A percentile compares a stretch with the other conserved stretches of the same genome.
phyloP scores from a whole-genome alignment of 1,140 invertebrate genomes.

The Uloborus diversus region DNA sequence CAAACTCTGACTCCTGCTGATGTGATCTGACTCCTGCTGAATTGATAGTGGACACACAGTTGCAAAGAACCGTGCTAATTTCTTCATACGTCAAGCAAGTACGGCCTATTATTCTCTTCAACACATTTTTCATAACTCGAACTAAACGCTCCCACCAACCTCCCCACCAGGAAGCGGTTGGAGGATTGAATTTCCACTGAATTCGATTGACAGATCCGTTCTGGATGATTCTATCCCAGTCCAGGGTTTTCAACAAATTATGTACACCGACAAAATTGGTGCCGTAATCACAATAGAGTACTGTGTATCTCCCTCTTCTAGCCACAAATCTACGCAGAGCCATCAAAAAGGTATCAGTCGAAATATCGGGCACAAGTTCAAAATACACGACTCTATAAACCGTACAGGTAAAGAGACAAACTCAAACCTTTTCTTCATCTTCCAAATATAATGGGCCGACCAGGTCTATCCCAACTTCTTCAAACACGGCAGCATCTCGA shows the following conservation, averaged over 20 bases:
- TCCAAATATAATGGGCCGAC: conserved; percentile 61
- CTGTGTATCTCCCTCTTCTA: conserved; percentile 60
- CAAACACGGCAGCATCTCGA: conserved; percentile 60
- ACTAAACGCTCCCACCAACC: conserved; percentile 22
- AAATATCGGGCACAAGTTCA: conserved; percentile 62
- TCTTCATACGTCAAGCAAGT: conserved; percentile 7
- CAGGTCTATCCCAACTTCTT: conserved; percentile 62
- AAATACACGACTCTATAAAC: conserved; percentile 57
- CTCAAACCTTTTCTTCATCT: conserved; percentile 27
- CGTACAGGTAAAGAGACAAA: conserved; percentile 29
- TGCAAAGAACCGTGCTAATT: neutral
- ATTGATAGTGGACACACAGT: conserved; percentile 7
- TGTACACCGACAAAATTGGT: conserved; percentile 64
- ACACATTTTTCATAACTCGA: neutral
- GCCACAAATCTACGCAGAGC: conserved; percentile 64
- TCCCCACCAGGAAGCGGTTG: neutral
- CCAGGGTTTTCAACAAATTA: neutral
- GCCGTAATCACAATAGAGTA: conserved; percentile 63
- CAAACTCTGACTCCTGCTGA: neutral
- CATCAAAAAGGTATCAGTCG: conserved; percentile 63
- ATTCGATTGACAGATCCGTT: neutral
- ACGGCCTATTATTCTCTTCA: neutral
- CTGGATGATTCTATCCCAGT: neutral
- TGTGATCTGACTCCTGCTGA: neutral
- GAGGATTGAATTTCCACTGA: conserved; percentile 10